Base-by-base conservation (phyloP, 2,888 invertebrate genomes). In the Parnassius apollo region DNA sequence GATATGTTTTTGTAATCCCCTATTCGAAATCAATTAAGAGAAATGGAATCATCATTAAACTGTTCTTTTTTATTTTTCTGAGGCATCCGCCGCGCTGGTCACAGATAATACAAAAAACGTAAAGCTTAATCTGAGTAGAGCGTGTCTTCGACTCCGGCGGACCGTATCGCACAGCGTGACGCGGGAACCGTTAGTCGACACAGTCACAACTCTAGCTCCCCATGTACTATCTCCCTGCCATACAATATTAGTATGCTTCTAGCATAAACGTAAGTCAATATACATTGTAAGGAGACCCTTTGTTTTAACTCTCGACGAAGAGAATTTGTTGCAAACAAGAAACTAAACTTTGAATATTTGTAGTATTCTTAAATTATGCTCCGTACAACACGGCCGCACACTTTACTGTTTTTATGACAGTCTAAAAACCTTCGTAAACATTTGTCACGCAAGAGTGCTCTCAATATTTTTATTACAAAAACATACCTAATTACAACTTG, bases 141-240 rank as follows among this genome's bases (percentile, higher is more conserved):
- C 70, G 69, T 66, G 65, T 59, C 66, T 67, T 57, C 54, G 59
- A 35, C 55, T 49, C 58, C 68, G 64, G 54, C 63, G 65, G 67
- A 68, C 65, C 71, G 70, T 72, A 68, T 69, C 73, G 73, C 71
- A 69, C 75, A 70, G 71, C 76, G 77, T 79, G 79, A 77, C 83
- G 81, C 71, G 58, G 50, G 53, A 59, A 60, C 90, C 90, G 90
- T 88, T 89, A 90, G 62, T 68, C 76, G 89, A 84, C 90, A 88
- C 80, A 89, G 80, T 87, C 66, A 69, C 66, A 65, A 53, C 58
- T 61, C 62, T 42, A 49, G 66, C 59, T 55, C 65, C 64, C 68
- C 66, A 68, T 69, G 64, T 12, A 61, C 51, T 59, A 60, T 51
- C 57, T 11, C 22, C 51, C n/a, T 11, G 18, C 51, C n/a, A 42